Conservation (phyloP, 2,113 vertebrate species). For the Microcebus ravelobensis region DNA sequence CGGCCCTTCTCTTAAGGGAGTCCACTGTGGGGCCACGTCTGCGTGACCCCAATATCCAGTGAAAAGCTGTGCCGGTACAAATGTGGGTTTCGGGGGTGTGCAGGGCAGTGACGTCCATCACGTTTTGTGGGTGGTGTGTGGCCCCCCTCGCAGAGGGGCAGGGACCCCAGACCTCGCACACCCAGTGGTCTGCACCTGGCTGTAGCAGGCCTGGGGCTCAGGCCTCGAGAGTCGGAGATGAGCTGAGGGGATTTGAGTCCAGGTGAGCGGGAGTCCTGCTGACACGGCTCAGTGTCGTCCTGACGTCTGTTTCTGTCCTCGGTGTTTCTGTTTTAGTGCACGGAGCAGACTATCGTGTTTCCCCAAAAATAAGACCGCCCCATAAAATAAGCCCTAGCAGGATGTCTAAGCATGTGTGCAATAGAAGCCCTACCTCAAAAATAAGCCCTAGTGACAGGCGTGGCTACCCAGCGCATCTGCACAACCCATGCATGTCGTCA, state of each 20-base stretch:
- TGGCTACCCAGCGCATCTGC: too few species aligned
- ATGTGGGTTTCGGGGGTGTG: neutral
- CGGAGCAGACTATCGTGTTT: too few species aligned
- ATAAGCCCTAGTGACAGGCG: too few species aligned
- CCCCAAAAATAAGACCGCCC: too few species aligned
- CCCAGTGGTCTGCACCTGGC: neutral
- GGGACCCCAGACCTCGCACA: neutral
- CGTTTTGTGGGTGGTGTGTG: neutral
- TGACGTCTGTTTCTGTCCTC: too few species aligned
- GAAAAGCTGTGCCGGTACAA: neutral
- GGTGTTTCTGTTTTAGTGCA: neutral
- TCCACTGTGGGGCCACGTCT: neutral
- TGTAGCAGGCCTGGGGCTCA: rapidly evolving
- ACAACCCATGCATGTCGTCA: too few species aligned
- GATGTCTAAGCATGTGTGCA: too few species aligned
- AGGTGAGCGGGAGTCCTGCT: rapidly evolving
- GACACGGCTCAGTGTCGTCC: too few species aligned
- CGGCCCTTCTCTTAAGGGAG: neutral
- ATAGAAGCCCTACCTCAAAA: too few species aligned
- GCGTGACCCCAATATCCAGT: neutral
- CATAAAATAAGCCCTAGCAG: too few species aligned
- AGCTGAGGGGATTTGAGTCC: neutral
- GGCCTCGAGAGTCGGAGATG: neutral
- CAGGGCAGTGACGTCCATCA: rapidly evolving
- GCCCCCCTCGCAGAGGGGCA: neutral